Base-by-base conservation (phyloP, 2,113 vertebrate genomes). In the Heterotilapia buettikoferi region DNA sequence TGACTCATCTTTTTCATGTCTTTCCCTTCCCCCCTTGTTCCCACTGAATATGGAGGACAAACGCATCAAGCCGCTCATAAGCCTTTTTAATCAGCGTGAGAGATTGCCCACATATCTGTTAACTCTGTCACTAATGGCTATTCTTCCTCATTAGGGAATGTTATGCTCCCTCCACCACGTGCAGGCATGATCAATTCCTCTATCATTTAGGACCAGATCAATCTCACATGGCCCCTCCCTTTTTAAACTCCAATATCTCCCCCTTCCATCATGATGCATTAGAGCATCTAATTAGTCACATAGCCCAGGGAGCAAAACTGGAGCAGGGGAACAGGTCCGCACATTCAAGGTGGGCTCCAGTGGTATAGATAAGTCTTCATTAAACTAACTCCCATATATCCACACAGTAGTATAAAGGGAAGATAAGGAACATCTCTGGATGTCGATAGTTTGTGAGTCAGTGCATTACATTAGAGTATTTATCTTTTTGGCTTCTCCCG, bases 81-180 rank as follows among this genome's bases (percentile, higher is more conserved):
- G 92, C 92, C 92, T 90, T 92, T 94, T 94, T 94, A 95, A 95
- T 94, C 94, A 94, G 94, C 82, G 86, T 95, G 93, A 93, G 92
- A 90, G 88, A 95, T 95, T 92, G 88, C 59, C 87, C 89, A 73
- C 92, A 84, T 90, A 89, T 89, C 91, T 90, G 84, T 93, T 93
- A 94, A 90, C 91, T 88, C 88, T 88, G 85, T 90, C 90, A 95
- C 89, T 93, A 93, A 94, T 94, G 90, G 91, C 92, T 84, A 93
- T 95, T 92, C 88, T 86, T 95, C 91, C 94, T 95, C 91, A 94
- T 95, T 95, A 94, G 89, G 53, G 89, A 90, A 88, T 24, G 68
- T 86, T 86, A 92, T 90, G 18, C 83, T 90, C 33, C 81, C 73
- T 88, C 85, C 66, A 40, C 89, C 90, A 91, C 85, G 21, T 86